Conservation (phyloP, 92 coral and sea anemone genomes). For the Porites cylindrica region DNA sequence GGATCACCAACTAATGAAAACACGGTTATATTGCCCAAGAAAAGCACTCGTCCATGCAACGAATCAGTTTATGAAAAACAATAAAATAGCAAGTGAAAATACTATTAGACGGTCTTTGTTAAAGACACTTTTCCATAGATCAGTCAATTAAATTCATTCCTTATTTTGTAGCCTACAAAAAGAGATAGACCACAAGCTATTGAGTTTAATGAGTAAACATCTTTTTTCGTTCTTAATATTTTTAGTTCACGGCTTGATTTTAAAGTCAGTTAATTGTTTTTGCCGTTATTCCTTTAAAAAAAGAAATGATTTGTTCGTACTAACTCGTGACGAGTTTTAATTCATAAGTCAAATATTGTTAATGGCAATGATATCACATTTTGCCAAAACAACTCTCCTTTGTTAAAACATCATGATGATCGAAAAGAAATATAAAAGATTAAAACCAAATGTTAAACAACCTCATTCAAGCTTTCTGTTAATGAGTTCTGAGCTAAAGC, state of each 20-base stretch:
- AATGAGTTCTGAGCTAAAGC: too few relatives aligned
- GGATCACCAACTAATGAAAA: too few relatives aligned
- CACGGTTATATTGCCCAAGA: too few relatives aligned
- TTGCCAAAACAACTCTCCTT: background rate
- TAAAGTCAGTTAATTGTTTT: background rate
- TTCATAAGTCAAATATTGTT: slow-evolving; percentile 21
- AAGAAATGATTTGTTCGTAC: background rate
- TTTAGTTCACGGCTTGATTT: background rate
- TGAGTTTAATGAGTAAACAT: background rate
- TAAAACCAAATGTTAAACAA: background rate
- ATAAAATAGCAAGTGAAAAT: too few relatives aligned
- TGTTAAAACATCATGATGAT: background rate
- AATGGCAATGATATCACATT: slow-evolving; percentile 2
- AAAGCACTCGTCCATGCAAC: too few relatives aligned
- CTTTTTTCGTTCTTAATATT: background rate
- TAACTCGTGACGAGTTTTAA: background rate
- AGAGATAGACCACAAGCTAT: background rate
- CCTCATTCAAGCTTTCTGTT: background rate
- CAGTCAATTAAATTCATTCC: too few relatives aligned
- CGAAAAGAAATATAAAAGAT: background rate
- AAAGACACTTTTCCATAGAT: too few relatives aligned
- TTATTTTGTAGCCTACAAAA: background rate
- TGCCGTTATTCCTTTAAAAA: background rate
- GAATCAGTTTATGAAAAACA: too few relatives aligned
- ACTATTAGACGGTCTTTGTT: too few relatives aligned